phyloP scores from a whole-genome alignment of 2,113 vertebrate species.

The Lagopus muta region DNA sequence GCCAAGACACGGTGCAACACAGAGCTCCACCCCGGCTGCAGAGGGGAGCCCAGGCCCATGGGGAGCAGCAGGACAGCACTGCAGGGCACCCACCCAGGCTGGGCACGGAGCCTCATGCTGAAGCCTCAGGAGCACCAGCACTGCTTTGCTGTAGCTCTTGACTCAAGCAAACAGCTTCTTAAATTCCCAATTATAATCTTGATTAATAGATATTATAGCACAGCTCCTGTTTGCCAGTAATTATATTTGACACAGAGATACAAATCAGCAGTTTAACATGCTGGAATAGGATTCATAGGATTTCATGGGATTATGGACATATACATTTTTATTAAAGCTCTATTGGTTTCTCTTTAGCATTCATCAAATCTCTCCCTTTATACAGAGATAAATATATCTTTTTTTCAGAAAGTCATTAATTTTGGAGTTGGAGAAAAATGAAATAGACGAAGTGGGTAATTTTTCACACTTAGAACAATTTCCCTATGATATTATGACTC shows the following conservation, averaged over 20 bases:
- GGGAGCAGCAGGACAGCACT: too few relatives aligned
- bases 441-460: constrained; percentile 82
- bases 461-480: constrained; percentile 85
- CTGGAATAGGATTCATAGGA: constrained; percentile 59
- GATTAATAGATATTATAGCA: constrained; percentile 64
- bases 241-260: constrained; percentile 61
- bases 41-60: accelerated
- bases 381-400: constrained; percentile 67
- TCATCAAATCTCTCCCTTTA: constrained; percentile 71
- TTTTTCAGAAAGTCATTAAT: constrained; percentile 79
- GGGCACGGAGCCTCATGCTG: accelerated
- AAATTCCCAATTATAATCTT: constrained; percentile 62
- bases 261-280: constrained; percentile 64
- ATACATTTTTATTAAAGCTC: constrained; percentile 69
- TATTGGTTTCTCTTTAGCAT: constrained; percentile 70
- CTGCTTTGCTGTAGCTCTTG: neutral
- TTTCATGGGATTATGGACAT: constrained; percentile 63
- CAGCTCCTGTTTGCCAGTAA: constrained; percentile 38
- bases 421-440: constrained; percentile 78
- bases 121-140: neutral
- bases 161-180: neutral
- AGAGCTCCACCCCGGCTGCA: neutral
- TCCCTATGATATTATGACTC: constrained; percentile 72
- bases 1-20: accelerated
- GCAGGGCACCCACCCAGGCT: neutral